These are phyloP conservation scores for Romanogobio albipinnatus DNA, from an alignment of 2,113 vertebrate species.

Conservation along the genomic window DNA sequence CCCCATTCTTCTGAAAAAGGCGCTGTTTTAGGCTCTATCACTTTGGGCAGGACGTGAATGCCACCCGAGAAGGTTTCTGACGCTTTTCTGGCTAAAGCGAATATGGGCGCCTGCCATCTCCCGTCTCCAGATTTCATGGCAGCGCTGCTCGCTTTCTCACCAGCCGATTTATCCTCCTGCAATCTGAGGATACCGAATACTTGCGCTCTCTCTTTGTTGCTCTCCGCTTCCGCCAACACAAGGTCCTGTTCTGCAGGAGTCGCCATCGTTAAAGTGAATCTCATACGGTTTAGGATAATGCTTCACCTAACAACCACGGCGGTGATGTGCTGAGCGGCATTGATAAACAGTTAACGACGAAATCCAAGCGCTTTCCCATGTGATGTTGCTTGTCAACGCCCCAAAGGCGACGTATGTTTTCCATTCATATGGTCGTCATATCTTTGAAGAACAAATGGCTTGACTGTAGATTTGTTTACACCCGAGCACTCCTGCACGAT, in stretches of 20 bases:
- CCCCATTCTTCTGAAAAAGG: slow-evolving; percentile 75
- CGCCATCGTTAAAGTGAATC: slow-evolving; percentile 69
- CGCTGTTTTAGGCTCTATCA: slow-evolving; percentile 74
- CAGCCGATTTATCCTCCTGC: slow-evolving; percentile 75
- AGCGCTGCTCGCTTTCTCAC: slow-evolving; percentile 62
- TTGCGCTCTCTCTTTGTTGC: slow-evolving; percentile 74
- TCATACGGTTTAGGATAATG: slow-evolving; percentile 45
- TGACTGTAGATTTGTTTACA: slow-evolving; percentile 72
- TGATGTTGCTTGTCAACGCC: slow-evolving; percentile 3
- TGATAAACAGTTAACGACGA: slow-evolving; percentile 47
- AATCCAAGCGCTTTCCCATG: slow-evolving; percentile 15
- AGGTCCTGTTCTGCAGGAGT: slow-evolving; percentile 79
- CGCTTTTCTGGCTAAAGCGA: slow-evolving; percentile 81
- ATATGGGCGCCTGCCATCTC: slow-evolving; percentile 83
- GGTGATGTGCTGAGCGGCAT: slow-evolving; percentile 48
- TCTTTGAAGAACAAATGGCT: neutral
- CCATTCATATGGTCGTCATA: neutral
- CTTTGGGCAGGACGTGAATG: slow-evolving; percentile 80
- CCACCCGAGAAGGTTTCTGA: slow-evolving; percentile 81
- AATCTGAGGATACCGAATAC: slow-evolving; percentile 78
- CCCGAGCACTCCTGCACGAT: slow-evolving; percentile 46
- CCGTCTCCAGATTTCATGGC: slow-evolving; percentile 70
- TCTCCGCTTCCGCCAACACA: slow-evolving; percentile 74
- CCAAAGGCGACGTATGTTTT: neutral
- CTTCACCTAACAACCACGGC: slow-evolving; percentile 55